Evolutionary conservation across 1,140 invertebrate species (phyloP), one percentile per base, ranked within the genome.

Genomic region (Lepidotrigona ventralis): DNA sequence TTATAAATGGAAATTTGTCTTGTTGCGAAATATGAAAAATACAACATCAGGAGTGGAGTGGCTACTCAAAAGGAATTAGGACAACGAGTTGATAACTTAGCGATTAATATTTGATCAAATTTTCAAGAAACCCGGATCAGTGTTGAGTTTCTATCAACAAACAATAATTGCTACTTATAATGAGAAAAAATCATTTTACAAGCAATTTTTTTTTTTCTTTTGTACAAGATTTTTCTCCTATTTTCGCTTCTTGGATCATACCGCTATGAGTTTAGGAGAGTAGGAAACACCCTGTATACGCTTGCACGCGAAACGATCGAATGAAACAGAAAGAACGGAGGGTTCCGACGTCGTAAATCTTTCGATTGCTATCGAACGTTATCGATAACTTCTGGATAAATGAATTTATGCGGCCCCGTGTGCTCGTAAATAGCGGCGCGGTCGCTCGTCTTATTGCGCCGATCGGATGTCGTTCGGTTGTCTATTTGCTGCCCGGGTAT

Each of bases 341-440:
- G 81, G 81, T 86, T 81, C 68, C 29, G 58, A 2, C 15, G 64
- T 76, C 84, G 80, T 88, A 88, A 88, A 88, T 88, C 84, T 74
- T 39, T 54, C 73, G 81, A 88, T 84, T 51, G 82, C 66, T 71
- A 86, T 86, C 82, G 68, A 79, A 26, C 17, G 58, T 58, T 79
- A 83, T 83, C 86, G 87, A 88, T 86, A 84, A 87, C 73, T 83
- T 68, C 85, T 53, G 75, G 86, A 85, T 88, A 88, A 88, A 88
- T 88, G 84, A 88, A 88, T 88, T 88, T 88, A 88, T 88, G 77
- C 86, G 68, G 29, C 53, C 33, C 39, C 69, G 68, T 54, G 72
- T 64, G 77, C 69, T 79, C 79, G 72, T 70, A 75, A 81, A 81
- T 81, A 85, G 14, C 68, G 46, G 21, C 69, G 53, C 69, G 58